Conservation (phyloP, 2,113 vertebrate species). For the Corythornis cristatus region DNA sequence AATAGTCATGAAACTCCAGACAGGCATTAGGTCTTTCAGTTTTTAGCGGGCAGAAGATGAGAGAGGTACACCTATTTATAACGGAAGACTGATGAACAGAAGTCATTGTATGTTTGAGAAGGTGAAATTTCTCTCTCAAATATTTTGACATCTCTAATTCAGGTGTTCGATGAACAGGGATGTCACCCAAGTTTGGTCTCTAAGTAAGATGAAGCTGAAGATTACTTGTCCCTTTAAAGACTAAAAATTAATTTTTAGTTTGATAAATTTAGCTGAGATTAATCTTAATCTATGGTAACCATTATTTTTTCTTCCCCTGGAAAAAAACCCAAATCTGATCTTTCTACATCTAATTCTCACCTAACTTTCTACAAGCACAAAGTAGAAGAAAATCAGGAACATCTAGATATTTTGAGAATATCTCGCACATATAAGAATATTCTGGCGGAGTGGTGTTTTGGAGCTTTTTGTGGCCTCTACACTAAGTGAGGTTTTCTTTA, state of each 20-base stretch:
- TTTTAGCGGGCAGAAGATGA: neutral
- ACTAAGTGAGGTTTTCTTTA: neutral
- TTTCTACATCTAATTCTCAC: neutral
- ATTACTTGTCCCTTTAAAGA: neutral
- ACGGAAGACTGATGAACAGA: neutral
- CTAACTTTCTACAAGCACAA: fast-evolving
- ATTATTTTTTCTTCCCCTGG: neutral
- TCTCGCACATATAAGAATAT: neutral
- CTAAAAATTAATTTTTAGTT: neutral
- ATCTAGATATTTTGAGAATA: neutral
- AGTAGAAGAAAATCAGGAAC: neutral
- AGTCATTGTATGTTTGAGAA: neutral
- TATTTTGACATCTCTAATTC: neutral
- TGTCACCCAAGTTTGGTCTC: neutral
- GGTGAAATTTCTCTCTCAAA: neutral
- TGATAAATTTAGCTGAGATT: neutral
- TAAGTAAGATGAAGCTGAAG: neutral
- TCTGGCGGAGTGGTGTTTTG: neutral
- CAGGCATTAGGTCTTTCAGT: neutral
- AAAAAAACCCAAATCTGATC: neutral
- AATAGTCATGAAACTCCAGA: neutral
- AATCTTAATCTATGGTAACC: neutral
- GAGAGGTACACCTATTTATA: neutral
- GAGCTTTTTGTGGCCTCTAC: neutral
- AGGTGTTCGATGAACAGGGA: neutral